A percentile compares a stretch with the other conserved stretches of the same genome.
These are phyloP conservation scores for Tetraodon nigroviridis DNA, from an alignment of 2,113 vertebrate genomes.

Conservation along the genomic window DNA sequence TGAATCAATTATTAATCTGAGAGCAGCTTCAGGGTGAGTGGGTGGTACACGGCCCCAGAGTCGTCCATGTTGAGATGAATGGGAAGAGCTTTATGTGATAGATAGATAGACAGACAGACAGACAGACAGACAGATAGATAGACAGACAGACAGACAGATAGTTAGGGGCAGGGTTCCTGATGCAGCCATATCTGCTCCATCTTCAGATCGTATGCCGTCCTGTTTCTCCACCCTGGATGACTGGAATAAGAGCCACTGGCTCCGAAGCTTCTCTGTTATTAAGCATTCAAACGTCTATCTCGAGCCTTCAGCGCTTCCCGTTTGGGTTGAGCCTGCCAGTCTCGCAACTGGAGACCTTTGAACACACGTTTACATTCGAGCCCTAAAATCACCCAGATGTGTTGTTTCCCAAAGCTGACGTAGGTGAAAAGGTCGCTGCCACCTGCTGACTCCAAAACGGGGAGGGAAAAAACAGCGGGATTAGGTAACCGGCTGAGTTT, in stretches of 20 bases:
- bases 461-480: constrained; percentile 6
- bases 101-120: not conserved
- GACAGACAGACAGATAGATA: not conserved
- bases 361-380: constrained; percentile 12
- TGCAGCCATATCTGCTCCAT: too few species aligned
- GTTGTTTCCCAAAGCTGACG: not conserved
- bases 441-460: constrained; percentile 21
- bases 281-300: constrained; percentile 1
- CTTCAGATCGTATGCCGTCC: constrained; percentile 12
- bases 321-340: too few species aligned
- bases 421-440: not conserved
- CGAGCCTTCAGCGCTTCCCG: not conserved
- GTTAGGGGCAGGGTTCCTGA: too few species aligned
- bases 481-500: constrained; percentile 29
- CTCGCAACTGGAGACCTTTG: not conserved
- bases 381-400: constrained; percentile 19
- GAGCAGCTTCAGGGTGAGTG: not conserved
- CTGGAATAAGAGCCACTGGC: constrained; percentile 12
- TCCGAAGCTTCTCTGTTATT: constrained; percentile 33
- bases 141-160: too few species aligned
- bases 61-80: not conserved
- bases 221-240: constrained; percentile 19
- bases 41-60: not conserved
- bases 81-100: too few species aligned
- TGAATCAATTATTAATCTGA: not conserved